phyloP scores from a whole-genome alignment of 2,888 invertebrate genomes.

The Ormia ochracea region DNA sequence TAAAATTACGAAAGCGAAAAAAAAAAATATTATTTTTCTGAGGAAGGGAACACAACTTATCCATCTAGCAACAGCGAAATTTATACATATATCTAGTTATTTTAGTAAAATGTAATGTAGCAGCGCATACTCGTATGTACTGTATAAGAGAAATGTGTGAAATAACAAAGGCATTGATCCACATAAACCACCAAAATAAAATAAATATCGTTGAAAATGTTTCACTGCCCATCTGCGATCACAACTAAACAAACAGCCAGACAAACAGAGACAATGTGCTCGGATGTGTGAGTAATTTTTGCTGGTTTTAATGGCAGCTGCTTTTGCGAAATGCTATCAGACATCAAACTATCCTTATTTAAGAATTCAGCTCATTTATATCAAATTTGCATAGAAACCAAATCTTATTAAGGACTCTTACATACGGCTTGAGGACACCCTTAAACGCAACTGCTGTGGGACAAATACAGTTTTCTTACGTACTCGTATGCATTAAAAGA shows the following conservation, averaged over 20 bases:
- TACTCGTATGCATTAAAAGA: too few relatives aligned
- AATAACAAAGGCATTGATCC: slow-evolving; percentile 44
- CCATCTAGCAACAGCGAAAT: slow-evolving; percentile 47
- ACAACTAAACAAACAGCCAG: not conserved
- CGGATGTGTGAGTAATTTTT: not conserved
- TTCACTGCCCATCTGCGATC: slow-evolving; percentile 48
- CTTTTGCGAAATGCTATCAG: slow-evolving; percentile 28
- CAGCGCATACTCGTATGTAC: not conserved
- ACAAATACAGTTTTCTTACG: not conserved
- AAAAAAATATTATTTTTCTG: not conserved
- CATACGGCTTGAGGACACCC: slow-evolving; percentile 32
- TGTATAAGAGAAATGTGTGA: slow-evolving; percentile 46
- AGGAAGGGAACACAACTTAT: slow-evolving; percentile 34
- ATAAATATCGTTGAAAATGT: not conserved
- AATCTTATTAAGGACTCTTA: slow-evolving; percentile 43
- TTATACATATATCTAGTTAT: slow-evolving; percentile 47
- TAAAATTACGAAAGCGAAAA: slow-evolving; percentile 17
- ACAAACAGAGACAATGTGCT: not conserved
- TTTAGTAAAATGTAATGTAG: slow-evolving; percentile 20
- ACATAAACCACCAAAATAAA: slow-evolving; percentile 37
- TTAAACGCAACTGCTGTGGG: slow-evolving; percentile 29
- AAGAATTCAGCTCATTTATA: slow-evolving; percentile 13
- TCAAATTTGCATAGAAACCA: slow-evolving; percentile 49
- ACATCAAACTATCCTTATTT: slow-evolving; percentile 22
- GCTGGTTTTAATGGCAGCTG: slow-evolving; percentile 40